Evolutionary conservation across 2,888 invertebrate genomes (phyloP), one percentile per base, ranked within the genome.

Genomic region (Calephelis perditalis): DNA sequence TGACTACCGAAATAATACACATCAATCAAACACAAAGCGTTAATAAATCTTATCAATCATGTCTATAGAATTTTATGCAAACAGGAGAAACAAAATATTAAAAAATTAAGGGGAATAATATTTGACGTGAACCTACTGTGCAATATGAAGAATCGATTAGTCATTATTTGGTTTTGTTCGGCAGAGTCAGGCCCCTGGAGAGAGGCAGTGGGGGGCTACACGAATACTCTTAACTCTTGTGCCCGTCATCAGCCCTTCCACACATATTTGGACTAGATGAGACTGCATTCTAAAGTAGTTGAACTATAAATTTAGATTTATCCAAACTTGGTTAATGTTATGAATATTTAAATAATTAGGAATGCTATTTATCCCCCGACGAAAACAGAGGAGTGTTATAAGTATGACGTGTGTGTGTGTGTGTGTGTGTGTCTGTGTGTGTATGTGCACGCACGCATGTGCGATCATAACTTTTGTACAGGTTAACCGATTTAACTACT

Each of bases 101-200:
- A 82, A 86, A 86, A 87, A 86, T 86, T 86, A 84, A 87, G 81
- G 81, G 81, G 85, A 84, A 88, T 84, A 86, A 80, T 82, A 77
- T 87, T 87, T 89, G 89, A 89, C 87, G 88, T 90, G 86, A 86
- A 88, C 88, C 90, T 90, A 89, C 90, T 88, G 90, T 90, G 88
- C 89, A 89, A 90, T 90, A 86, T 87, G 80, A 76, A 82, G 80
- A 89, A 85, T 84, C 90, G 88, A 90, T 90, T 90, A 88, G 90
- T 90, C 90, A 90, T 88, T 90, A 88, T 90, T 89, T 90, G 90
- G 89, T 89, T 90, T 90, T 89, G 90, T 89, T 86, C 86, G 84
- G 83, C 82, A 78, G 76, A 77, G 77, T 72, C 70, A 62, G 82
- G 80, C 85, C 80, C 89, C 89, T 77, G 88, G 76, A 66, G 88